Percentiles rank a stretch among this genome's conserved stretches.
Conservation (phyloP, 2,888 invertebrate species). For the Aspidiotus rigidus region DNA sequence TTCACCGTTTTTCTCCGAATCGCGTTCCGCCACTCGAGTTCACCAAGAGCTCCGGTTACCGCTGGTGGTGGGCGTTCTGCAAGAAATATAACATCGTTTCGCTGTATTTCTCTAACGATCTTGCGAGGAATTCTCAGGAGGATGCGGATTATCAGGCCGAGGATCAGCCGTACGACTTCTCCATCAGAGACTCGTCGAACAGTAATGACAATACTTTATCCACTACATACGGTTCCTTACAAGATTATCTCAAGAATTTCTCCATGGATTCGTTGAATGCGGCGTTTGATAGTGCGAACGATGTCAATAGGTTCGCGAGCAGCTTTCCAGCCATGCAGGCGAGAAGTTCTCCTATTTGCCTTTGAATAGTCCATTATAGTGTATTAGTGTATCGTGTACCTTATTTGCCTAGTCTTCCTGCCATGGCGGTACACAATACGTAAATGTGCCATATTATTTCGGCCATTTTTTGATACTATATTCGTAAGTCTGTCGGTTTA, state of each 20-base stretch:
- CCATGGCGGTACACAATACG: not conserved
- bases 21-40: conserved; percentile 59
- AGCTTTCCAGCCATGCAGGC: not conserved
- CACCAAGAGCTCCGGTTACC: conserved; percentile 59
- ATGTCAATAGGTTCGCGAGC: not conserved
- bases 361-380: not conserved
- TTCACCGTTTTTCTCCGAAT: conserved; percentile 53
- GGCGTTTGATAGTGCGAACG: conserved; percentile 6
- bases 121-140: not conserved
- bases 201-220: not conserved
- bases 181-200: not conserved
- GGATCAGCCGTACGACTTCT: conserved; percentile 26
- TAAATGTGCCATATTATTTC: conserved; percentile 21
- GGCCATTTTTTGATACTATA: conserved; percentile 11
- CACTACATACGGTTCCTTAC: not conserved
- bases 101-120: conserved; percentile 46
- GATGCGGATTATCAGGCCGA: too few species aligned
- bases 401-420: conserved; percentile 11
- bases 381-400: not conserved
- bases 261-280: conserved; percentile 19
- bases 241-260: conserved; percentile 16
- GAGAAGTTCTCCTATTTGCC: conserved; percentile 20
- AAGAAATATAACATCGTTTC: conserved; percentile 68
- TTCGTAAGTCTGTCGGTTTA: not conserved
- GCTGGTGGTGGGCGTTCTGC: conserved; percentile 78